These are phyloP conservation scores for Cyprinodon brontotheroides DNA, from an alignment of 2,113 vertebrate genomes.

Conservation along the genomic window DNA sequence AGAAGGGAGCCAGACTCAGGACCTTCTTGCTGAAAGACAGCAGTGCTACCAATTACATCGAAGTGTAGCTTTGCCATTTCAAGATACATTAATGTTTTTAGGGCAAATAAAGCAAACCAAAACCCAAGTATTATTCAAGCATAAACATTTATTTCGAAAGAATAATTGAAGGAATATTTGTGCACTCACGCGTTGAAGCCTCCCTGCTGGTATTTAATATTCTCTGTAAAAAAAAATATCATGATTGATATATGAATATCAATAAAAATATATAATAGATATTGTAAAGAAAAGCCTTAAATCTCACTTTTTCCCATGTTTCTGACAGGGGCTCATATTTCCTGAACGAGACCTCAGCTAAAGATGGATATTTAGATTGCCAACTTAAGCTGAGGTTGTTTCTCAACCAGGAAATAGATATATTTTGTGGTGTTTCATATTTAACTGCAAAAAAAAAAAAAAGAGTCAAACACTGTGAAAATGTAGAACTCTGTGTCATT, in stretches of 20 bases:
- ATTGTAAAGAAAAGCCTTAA: neutral
- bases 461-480: neutral
- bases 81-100: neutral
- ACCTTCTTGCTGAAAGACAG: neutral
- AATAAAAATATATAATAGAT: neutral
- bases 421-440: constrained; percentile 49
- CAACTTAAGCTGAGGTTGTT: constrained; percentile 57
- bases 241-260: neutral
- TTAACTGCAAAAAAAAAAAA: constrained; percentile 63
- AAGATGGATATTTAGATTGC: constrained; percentile 13
- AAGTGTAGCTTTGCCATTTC: too few species aligned
- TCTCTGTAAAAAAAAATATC: constrained; percentile 38
- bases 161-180: neutral
- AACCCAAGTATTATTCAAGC: neutral
- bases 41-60: neutral
- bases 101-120: neutral
- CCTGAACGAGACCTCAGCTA: constrained; percentile 53
- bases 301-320: constrained; percentile 57
- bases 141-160: neutral
- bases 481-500: neutral
- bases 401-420: constrained; percentile 46
- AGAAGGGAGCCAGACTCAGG: too few species aligned
- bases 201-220: neutral
- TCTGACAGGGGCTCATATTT: neutral
- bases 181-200: constrained; percentile 41